Base-by-base conservation (phyloP, 2,797 vertebrate genomes). In the Alca torda region DNA sequence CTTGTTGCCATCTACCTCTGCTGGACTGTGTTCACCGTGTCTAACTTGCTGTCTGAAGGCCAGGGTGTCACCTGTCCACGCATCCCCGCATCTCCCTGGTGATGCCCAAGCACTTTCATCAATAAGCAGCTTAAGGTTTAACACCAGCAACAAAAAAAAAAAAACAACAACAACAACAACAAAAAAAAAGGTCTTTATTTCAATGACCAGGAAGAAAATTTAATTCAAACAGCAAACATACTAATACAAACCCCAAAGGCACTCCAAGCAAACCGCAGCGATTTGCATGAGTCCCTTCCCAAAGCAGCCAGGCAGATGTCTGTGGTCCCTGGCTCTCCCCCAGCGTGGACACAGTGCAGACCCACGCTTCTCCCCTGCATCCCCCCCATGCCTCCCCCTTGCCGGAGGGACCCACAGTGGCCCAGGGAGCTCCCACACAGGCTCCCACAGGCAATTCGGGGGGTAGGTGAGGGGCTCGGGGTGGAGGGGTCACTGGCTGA, bases 111-210 rank as follows among this genome's bases (percentile, higher is more conserved):
- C 23, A 6, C 31, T 46, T 89, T 18, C 17, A 48, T 10, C 57
- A 57, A 61, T 2, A 13, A 64, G 50, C 11, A 11, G 11, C 25
- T 37, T 2, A 33, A 75, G 54, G 11, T 51, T 48, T 70, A 94
- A 77, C 30, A 48, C 16, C 75, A 77, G 31, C 35, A 82, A 83
- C 20, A 60, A 72, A 70, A 74, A 65, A 48, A 79, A 39, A 39
- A 39, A 10, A 11, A 11, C 39, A 39, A 31, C 35, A 64, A 48
- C n/a, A 73, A 63, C n/a, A 84, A 70, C 23, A 60, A 82, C 9
- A 33, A 53, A 23, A 63, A 43, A 65, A 48, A 37, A 60, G 6
- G 18, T 65, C 57, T 96, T 96, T 96, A 95, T 93, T 97, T 92
- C 67, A 81, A 11, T 24, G 59, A 86, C 26, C 35, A 87, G 37